A percentile compares a stretch with the other conserved stretches of the same genome.
phyloP scores from a whole-genome alignment of 2,113 vertebrate species.

The Bubo blakistoni region DNA sequence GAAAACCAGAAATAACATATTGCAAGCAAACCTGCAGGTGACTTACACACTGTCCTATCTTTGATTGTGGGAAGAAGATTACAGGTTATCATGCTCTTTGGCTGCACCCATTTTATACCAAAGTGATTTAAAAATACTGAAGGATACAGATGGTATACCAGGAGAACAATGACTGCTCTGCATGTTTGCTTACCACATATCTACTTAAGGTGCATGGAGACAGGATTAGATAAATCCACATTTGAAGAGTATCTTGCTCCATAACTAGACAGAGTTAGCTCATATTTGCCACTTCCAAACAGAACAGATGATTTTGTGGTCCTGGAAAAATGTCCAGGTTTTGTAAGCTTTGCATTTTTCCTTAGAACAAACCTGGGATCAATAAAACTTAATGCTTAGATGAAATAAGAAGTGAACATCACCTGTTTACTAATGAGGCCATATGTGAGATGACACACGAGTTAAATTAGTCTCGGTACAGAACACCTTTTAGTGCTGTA shows the following conservation, averaged over 20 bases:
- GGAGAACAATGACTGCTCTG: not conserved
- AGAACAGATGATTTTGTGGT: not conserved
- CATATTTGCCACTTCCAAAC: not conserved
- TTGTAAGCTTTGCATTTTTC: not conserved
- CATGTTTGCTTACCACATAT: not conserved
- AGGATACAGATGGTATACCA: not conserved
- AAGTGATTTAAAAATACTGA: not conserved
- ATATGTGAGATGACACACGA: not conserved
- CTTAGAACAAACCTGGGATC: not conserved
- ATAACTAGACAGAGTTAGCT: not conserved
- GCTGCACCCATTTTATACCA: not conserved
- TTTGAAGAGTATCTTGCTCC: not conserved
- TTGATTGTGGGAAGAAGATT: not conserved
- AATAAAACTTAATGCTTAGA: not conserved
- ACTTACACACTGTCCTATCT: not conserved
- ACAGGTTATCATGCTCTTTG: not conserved
- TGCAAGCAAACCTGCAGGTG: not conserved
- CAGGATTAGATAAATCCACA: not conserved
- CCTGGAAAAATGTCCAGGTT: not conserved
- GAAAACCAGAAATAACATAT: not conserved
- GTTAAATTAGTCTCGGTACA: not conserved
- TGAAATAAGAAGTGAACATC: not conserved
- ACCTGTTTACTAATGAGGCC: not conserved
- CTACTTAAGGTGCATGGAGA: not conserved
- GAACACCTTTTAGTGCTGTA: not conserved